phyloP scores from a whole-genome alignment of 2,113 vertebrate species.

The Promerops cafer region DNA sequence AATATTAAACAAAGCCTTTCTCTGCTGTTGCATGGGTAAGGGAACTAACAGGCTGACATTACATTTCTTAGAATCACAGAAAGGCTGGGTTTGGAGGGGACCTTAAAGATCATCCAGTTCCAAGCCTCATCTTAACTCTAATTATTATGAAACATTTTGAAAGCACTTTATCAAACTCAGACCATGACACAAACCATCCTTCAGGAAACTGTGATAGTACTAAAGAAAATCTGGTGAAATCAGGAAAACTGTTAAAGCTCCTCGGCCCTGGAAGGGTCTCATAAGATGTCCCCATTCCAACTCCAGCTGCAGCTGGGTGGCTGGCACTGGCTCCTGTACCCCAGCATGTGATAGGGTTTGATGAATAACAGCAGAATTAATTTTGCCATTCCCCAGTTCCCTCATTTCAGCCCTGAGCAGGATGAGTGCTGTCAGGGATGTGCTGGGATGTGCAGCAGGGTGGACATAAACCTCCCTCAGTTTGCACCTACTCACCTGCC shows the following conservation, averaged over 20 bases:
- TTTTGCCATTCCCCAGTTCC: background rate
- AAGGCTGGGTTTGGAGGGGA: background rate
- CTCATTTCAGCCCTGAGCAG: background rate
- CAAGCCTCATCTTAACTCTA: background rate
- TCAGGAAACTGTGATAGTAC: background rate
- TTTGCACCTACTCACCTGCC: background rate
- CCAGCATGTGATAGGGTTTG: background rate
- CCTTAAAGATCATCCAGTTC: background rate
- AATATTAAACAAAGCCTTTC: background rate
- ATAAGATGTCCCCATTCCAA: background rate
- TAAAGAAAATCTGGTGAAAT: background rate
- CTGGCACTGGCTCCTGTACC: rapidly evolving
- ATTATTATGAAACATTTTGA: background rate
- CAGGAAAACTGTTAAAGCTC: background rate
- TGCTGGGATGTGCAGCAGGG: background rate
- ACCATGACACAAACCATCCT: background rate
- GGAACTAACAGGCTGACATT: background rate
- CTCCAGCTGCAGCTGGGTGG: background rate
- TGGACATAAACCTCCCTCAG: background rate
- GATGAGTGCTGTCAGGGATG: background rate
- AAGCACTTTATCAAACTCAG: background rate
- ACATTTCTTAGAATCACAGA: background rate
- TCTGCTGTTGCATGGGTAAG: background rate
- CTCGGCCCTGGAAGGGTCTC: background rate
- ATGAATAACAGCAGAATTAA: background rate